Evolutionary conservation across 2,797 vertebrate species (phyloP), one percentile per base, ranked within the genome.

Genomic region (Myotis myotis): DNA sequence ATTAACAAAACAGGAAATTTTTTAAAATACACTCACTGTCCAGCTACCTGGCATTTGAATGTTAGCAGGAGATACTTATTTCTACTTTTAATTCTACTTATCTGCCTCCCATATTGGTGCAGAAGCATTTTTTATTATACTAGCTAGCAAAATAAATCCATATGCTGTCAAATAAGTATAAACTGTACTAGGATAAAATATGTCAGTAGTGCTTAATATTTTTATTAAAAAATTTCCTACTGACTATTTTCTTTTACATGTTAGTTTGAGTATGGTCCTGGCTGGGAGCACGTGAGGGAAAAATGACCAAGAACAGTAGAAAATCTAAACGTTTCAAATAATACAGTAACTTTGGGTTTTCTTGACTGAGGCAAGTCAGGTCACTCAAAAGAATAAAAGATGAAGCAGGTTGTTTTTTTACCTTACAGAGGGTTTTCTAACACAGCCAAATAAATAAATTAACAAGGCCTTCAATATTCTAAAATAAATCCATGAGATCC

Each of bases 111-210:
- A 66, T 94, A 80, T 84, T 97, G 51, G 51, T 96, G 57, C 79
- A 41, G 55, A 97, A 80, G 83, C 92, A 82, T 96, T 98, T 98
- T 97, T 90, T 49, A 95, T 96, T 95, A 96, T 47, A 81, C 87
- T 49, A 28, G 47, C 53, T 95, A 80, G 25, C 75, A 93, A 84
- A 85, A 17, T 76, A 92, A 0, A 96, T 96, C 84, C 23, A 28
- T 91, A 41, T 76, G 19, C 64, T 97, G 1, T 89, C 11, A 51
- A 95, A 70, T 1, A 53, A 96, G 89, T 96, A 28, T 23, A 84
- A 38, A 95, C 11, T 88, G 70, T 68, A 89, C 51, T 93, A 22
- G 74, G 55, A 88, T 91, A 79, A 94, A 93, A 87, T 81, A 66
- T 86, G 19, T 87, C 53, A 92, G 4, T 89, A 78, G 23, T 87